phyloP scores from a whole-genome alignment of 1,140 invertebrate species.

The Drosophila melanica region DNA sequence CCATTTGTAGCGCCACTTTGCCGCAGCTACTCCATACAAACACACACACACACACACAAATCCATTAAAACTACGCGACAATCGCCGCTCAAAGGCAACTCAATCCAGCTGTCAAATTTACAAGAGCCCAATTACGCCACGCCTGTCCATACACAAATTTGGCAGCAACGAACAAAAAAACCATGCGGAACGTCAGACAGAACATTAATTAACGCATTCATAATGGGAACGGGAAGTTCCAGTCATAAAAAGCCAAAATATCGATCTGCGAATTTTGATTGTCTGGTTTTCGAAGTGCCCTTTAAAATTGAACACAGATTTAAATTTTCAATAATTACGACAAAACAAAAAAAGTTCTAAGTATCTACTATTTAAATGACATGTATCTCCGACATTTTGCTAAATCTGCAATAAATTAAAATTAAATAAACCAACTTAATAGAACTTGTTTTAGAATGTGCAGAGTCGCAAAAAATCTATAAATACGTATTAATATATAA shows the following conservation, averaged over 20 bases:
- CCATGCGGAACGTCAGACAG: conserved; percentile 2
- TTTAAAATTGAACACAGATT: no score
- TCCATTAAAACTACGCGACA: conserved; percentile 43
- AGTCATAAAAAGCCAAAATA: not conserved
- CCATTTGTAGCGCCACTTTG: conserved; percentile 28
- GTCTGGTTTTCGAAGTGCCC: not conserved
- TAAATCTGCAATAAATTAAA: no score
- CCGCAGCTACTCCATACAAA: conserved; percentile 10
- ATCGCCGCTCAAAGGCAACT: conserved; percentile 35
- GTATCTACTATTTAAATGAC: no score
- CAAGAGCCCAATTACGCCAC: conserved; percentile 37
- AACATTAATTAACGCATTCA: conserved; percentile 32
- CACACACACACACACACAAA: not conserved
- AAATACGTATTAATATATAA: no score
- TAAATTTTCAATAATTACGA: no score
- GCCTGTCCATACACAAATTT: conserved; percentile 11
- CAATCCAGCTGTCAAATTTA: conserved; percentile 41
- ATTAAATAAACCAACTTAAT: no score
- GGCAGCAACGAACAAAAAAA: conserved; percentile 4
- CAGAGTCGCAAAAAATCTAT: no score
- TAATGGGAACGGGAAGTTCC: not conserved
- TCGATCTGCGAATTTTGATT: not conserved
- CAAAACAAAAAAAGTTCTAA: no score
- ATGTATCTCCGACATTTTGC: no score
- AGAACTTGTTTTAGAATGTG: no score